These are phyloP conservation scores for Deroplatys truncata DNA, from an alignment of 2,888 invertebrate species.

Conservation along the genomic window DNA sequence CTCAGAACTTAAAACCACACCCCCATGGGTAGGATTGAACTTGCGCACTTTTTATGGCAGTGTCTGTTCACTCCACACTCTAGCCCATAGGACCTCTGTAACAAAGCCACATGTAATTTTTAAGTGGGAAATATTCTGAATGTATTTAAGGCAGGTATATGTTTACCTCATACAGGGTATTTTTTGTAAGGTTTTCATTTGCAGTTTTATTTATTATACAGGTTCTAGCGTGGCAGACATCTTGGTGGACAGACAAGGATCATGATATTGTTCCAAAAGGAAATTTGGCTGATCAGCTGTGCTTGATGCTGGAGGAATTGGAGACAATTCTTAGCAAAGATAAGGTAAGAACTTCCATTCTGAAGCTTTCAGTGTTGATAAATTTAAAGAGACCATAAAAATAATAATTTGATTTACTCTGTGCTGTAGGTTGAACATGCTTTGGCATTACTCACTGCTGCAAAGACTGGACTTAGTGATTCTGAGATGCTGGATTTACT, in stretches of 20 bases:
- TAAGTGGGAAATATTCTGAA: too few species aligned
- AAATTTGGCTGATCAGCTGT: slow-evolving; percentile 59
- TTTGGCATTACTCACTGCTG: slow-evolving; percentile 67
- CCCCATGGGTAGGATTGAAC: too few species aligned
- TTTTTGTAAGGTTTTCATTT: too few species aligned
- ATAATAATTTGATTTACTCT: not conserved
- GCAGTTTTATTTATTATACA: slow-evolving; percentile 30
- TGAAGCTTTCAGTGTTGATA: not conserved
- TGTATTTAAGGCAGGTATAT: too few species aligned
- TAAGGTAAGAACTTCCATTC: slow-evolving; percentile 51
- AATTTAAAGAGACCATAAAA: not conserved
- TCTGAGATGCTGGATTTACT: slow-evolving; percentile 73
- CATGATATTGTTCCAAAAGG: slow-evolving; percentile 53
- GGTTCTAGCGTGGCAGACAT: slow-evolving; percentile 59
- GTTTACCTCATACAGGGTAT: too few species aligned
- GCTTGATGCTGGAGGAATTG: slow-evolving; percentile 61
- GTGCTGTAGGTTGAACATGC: slow-evolving; percentile 45
- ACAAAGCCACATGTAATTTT: too few species aligned
- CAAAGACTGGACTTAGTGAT: slow-evolving; percentile 74
- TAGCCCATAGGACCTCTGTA: too few species aligned
- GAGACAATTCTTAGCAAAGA: slow-evolving; percentile 64
- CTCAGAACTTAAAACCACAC: too few species aligned
- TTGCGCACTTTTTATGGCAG: too few species aligned
- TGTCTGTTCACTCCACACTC: too few species aligned
- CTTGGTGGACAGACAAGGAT: slow-evolving; percentile 56